Evolutionary conservation across 2,113 vertebrate species (phyloP).

Genomic region (Todiramphus chloris): DNA sequence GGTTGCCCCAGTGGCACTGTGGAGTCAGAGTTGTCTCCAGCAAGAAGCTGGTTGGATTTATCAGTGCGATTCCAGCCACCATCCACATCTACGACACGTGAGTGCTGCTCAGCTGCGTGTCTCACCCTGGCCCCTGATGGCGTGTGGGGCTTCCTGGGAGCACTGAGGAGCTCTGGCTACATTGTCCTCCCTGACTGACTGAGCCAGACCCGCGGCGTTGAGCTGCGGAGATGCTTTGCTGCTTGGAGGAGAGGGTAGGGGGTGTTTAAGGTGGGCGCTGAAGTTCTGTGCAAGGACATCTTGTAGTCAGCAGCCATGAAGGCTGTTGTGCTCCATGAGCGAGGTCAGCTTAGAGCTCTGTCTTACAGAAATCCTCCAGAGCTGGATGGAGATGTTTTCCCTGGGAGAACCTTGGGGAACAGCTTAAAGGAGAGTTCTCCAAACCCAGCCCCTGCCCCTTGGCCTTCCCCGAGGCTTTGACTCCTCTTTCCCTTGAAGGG

Average conservation of each 20-base stretch:
- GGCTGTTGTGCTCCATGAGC: rapidly evolving
- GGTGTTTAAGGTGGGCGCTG: not conserved
- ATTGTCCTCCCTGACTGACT: not conserved
- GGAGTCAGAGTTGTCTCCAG: constrained; percentile 96
- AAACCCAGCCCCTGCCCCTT: not conserved
- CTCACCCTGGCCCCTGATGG: not conserved
- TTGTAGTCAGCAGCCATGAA: not conserved
- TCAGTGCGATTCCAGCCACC: constrained; percentile 94
- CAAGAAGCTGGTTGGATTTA: constrained; percentile 97
- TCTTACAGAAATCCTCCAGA: not conserved
- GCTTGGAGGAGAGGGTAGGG: not conserved
- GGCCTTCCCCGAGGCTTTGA: not conserved
- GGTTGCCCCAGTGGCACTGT: constrained; percentile 98
- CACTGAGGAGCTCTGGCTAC: rapidly evolving
- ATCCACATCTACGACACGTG: constrained; percentile 95
- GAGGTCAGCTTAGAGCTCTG: not conserved
- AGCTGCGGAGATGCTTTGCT: not conserved
- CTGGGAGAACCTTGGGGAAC: not conserved
- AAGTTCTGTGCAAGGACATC: not conserved
- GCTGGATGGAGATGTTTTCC: not conserved
- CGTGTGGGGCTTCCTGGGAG: not conserved
- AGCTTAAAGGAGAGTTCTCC: not conserved
- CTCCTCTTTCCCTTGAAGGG: not conserved
- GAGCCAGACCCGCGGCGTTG: not conserved
- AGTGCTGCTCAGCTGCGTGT: constrained; percentile 23